Conservation (phyloP, 2,113 vertebrate genomes). For the Antechinus stuartii region DNA sequence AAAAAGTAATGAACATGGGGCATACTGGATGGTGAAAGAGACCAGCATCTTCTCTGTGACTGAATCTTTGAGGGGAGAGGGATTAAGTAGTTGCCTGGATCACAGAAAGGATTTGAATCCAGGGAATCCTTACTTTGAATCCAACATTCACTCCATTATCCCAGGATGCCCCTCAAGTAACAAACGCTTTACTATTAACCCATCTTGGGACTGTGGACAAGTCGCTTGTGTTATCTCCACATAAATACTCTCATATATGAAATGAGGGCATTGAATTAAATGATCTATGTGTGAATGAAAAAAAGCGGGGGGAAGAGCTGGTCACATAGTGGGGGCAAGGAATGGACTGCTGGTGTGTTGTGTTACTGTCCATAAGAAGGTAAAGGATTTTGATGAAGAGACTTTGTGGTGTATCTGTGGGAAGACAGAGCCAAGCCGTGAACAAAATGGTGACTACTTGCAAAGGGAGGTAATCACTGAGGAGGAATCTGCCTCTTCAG, state of each 20-base stretch:
- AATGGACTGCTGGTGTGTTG: background rate
- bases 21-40: background rate
- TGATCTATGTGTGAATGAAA: background rate
- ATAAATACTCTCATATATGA: background rate
- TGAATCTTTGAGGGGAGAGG: background rate
- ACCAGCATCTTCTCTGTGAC: background rate
- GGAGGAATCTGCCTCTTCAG: background rate
- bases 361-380: background rate
- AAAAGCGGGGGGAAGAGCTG: background rate
- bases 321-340: background rate
- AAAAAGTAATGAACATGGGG: background rate
- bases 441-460: background rate
- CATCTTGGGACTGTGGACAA: background rate
- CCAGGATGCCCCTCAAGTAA: background rate
- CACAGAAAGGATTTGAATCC: background rate
- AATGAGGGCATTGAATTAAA: background rate
- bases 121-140: too few relatives aligned
- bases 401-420: background rate
- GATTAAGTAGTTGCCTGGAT: background rate
- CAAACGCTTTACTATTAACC: background rate
- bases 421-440: background rate
- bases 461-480: background rate
- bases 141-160: background rate
- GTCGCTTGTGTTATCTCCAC: background rate
- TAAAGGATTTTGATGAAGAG: background rate